These are phyloP conservation scores for Genyomyrus donnyi DNA, from an alignment of 2,113 vertebrate species.

Conservation along the genomic window DNA sequence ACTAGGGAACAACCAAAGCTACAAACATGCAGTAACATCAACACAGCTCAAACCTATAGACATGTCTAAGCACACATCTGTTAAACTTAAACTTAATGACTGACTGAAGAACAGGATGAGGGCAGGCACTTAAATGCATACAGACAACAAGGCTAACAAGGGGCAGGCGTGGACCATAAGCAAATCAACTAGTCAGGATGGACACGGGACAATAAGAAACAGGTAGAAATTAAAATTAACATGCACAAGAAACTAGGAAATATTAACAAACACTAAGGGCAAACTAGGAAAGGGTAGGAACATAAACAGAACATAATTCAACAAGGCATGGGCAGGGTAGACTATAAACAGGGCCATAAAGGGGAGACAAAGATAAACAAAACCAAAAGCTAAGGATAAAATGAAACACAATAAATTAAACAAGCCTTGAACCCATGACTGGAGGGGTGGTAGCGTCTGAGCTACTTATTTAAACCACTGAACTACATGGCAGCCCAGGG, in stretches of 20 bases:
- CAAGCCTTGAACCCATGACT: not conserved
- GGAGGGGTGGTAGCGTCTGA: not conserved
- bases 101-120: not conserved
- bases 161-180: not conserved
- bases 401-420: not conserved
- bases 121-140: not conserved
- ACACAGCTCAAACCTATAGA: not conserved
- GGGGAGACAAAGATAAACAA: not conserved
- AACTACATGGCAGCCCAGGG: not conserved
- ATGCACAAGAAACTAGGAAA: not conserved
- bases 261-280: not conserved
- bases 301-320: not conserved
- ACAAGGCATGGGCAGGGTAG: not conserved
- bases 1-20: not conserved
- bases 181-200: not conserved
- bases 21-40: not conserved
- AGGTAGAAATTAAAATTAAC: not conserved
- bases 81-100: not conserved
- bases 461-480: not conserved
- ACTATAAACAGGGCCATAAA: not conserved
- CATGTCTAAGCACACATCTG: not conserved
- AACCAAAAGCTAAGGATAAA: not conserved
- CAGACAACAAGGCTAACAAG: not conserved
- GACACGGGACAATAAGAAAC: not conserved
- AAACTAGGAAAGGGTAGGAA: not conserved